These are phyloP conservation scores for Zalophus californianus DNA, from an alignment of 2,797 vertebrate genomes.

Conservation along the genomic window DNA sequence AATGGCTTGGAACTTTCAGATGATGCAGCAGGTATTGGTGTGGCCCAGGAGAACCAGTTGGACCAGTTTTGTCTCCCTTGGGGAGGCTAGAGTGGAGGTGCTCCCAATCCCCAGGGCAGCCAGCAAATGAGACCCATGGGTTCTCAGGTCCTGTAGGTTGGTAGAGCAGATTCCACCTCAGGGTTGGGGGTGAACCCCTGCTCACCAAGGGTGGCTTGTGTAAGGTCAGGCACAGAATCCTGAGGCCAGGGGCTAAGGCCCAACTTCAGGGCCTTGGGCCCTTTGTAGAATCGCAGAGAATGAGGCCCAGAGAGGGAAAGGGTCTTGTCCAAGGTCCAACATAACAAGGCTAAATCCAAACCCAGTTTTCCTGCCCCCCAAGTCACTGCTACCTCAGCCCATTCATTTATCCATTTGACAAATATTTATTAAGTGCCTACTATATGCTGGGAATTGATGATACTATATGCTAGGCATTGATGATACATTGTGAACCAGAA, in stretches of 20 bases:
- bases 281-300: constrained; percentile 2
- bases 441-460: not conserved
- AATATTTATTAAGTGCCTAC: not conserved
- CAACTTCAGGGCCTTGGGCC: not conserved
- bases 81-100: not conserved
- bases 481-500: not conserved
- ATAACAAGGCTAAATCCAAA: not conserved
- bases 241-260: not conserved
- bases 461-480: not conserved
- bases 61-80: constrained; percentile 46
- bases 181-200: not conserved
- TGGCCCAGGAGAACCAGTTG: constrained; percentile 54
- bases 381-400: not conserved
- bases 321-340: not conserved
- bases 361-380: not conserved
- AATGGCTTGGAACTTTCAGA: constrained; percentile 32
- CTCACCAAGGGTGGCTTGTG: not conserved
- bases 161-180: not conserved
- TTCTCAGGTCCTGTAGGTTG: not conserved
- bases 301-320: not conserved
- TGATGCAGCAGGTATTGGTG: constrained; percentile 20
- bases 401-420: not conserved
- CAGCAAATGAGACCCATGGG: not conserved
- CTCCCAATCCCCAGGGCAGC: constrained; percentile 2
- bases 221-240: not conserved